Evolutionary conservation across 2,888 invertebrate species (phyloP).

Genomic region (Mesoligia furuncula): DNA sequence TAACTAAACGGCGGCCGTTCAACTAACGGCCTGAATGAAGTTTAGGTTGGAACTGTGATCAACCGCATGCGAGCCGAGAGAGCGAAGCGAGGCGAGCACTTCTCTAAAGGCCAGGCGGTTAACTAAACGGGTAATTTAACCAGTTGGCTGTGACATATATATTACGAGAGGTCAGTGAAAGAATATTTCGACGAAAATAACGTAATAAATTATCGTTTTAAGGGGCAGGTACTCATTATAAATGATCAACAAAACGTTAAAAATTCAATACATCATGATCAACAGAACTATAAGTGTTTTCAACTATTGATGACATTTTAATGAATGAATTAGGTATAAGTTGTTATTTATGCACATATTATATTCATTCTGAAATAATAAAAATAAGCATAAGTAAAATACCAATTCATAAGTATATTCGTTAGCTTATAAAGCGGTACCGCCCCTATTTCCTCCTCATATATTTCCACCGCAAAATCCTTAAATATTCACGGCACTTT

Average conservation of each 20-base stretch:
- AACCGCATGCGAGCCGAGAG: no score
- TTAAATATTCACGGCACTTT: conserved; percentile 83
- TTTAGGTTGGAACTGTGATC: no score
- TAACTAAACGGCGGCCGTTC: no score
- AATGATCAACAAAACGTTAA: not conserved
- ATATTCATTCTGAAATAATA: no score
- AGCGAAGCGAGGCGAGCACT: no score
- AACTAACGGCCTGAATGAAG: no score
- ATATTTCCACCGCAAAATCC: conserved; percentile 71
- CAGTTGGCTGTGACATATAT: no score
- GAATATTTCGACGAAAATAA: not conserved
- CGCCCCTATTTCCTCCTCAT: conserved; percentile 56
- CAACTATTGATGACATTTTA: not conserved
- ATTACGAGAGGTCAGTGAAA: not conserved
- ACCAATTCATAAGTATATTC: not conserved
- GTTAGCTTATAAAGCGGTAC: not conserved
- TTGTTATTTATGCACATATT: no score
- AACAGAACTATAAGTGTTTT: not conserved
- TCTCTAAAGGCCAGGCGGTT: no score
- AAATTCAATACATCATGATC: not conserved
- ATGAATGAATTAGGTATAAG: no score
- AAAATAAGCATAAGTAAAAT: no score
- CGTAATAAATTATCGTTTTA: not conserved
- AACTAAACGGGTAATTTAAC: no score
- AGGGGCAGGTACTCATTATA: not conserved